These are phyloP conservation scores for Tyrannus savana DNA, from an alignment of 2,113 vertebrate species.

Conservation along the genomic window DNA sequence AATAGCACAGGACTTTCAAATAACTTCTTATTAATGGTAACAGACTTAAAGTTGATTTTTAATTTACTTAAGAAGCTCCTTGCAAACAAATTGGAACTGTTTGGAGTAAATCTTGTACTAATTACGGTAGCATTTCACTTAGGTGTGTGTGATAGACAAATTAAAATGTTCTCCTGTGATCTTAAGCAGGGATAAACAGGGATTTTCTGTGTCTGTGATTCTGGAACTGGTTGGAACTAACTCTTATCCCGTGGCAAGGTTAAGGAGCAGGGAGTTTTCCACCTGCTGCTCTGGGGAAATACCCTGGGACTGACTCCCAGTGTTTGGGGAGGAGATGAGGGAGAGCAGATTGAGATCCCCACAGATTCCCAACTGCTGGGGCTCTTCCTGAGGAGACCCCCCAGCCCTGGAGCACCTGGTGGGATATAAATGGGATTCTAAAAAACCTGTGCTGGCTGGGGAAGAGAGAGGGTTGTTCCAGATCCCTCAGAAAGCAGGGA, in stretches of 20 bases:
- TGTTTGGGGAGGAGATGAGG: neutral
- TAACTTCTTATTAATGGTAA: neutral
- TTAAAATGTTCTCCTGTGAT: neutral
- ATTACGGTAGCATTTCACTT: neutral
- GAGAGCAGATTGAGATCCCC: neutral
- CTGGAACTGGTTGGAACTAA: neutral
- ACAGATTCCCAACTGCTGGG: neutral
- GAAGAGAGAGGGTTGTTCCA: neutral
- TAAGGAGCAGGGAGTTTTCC: slow-evolving; percentile 18
- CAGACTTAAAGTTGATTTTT: neutral
- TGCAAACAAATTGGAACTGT: neutral
- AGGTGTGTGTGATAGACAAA: neutral
- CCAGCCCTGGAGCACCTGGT: neutral
- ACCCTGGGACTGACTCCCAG: neutral
- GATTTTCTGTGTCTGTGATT: neutral
- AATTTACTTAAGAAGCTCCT: neutral
- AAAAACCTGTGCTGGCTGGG: neutral
- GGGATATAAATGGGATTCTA: neutral
- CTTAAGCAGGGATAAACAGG: neutral
- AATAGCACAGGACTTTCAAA: neutral
- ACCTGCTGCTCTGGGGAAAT: slow-evolving; percentile 35
- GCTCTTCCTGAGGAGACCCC: neutral
- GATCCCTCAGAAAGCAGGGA: neutral
- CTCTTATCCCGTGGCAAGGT: neutral
- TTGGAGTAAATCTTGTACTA: neutral